Conservation (phyloP, 1,140 invertebrate genomes). For the Sinonovacula constricta region DNA sequence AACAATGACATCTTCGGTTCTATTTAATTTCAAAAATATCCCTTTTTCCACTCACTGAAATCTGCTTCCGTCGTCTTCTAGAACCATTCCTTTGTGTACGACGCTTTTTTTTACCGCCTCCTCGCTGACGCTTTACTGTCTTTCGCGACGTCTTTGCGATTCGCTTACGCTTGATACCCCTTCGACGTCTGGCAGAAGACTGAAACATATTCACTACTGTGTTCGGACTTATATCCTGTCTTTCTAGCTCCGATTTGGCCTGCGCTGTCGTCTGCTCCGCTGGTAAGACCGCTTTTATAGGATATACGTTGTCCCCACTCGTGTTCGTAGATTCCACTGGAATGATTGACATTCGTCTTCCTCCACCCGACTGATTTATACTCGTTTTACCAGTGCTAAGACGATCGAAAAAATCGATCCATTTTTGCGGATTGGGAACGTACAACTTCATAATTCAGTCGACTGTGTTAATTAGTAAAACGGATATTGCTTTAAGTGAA, state of each 20-base stretch:
- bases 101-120: slow-evolving; percentile 7
- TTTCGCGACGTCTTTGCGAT: not conserved
- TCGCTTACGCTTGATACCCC: slow-evolving; percentile 19
- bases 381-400: not conserved
- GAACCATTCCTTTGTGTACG: slow-evolving; percentile 9
- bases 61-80: slow-evolving; percentile 1
- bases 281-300: slow-evolving; percentile 41
- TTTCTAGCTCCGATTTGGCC: slow-evolving; percentile 37
- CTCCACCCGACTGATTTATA: slow-evolving; percentile 13
- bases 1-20: slow-evolving; percentile 11
- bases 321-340: not conserved
- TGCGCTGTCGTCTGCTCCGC: slow-evolving; percentile 41
- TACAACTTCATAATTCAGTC: slow-evolving; percentile 2
- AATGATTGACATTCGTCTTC: slow-evolving; percentile 14
- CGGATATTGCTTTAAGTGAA: slow-evolving; percentile 29
- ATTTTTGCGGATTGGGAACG: too few species aligned
- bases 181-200: slow-evolving; percentile 8
- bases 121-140: not conserved
- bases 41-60: not conserved
- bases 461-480: too few species aligned
- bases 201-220: not conserved
- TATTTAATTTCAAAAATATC: not conserved
- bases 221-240: slow-evolving; percentile 29
- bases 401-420: slow-evolving; percentile 15
- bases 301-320: not conserved